Evolutionary conservation across 2,113 vertebrate genomes (phyloP).

Genomic region (Prunella himalayana): DNA sequence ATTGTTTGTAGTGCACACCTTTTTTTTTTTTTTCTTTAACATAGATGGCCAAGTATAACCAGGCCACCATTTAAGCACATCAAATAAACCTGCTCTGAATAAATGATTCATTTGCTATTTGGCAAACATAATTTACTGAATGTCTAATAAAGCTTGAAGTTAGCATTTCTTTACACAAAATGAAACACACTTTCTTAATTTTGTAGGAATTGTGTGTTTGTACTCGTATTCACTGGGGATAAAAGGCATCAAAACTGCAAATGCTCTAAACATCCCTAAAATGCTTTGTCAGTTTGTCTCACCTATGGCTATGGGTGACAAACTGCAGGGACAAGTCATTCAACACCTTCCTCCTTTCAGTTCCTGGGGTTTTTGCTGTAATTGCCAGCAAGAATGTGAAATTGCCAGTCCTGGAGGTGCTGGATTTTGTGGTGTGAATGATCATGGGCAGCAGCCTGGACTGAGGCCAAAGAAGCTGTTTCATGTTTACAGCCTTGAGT

Average conservation of each 20-base stretch:
- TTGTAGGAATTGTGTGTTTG: not conserved
- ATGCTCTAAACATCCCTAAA: not conserved
- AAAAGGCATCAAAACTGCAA: not conserved
- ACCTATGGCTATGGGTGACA: not conserved
- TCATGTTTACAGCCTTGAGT: not conserved
- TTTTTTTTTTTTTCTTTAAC: not conserved
- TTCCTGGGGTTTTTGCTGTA: not conserved
- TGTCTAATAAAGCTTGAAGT: not conserved
- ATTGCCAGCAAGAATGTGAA: not conserved
- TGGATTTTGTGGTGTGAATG: not conserved
- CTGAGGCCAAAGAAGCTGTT: not conserved
- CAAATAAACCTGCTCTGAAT: not conserved
- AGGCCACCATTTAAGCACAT: not conserved
- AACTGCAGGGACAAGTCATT: not conserved
- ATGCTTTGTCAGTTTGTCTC: not conserved
- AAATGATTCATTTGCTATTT: not conserved
- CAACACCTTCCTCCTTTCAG: not conserved
- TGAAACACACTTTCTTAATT: not conserved
- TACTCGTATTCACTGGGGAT: not conserved
- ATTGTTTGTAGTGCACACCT: not conserved
- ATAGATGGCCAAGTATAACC: not conserved
- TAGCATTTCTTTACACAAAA: not conserved
- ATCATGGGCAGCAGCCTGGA: slow-evolving; percentile 6
- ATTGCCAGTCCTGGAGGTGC: not conserved
- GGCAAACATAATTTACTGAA: not conserved